Evolutionary conservation across 2,113 vertebrate genomes (phyloP).

Genomic region (Chlamydotis undulata): DNA sequence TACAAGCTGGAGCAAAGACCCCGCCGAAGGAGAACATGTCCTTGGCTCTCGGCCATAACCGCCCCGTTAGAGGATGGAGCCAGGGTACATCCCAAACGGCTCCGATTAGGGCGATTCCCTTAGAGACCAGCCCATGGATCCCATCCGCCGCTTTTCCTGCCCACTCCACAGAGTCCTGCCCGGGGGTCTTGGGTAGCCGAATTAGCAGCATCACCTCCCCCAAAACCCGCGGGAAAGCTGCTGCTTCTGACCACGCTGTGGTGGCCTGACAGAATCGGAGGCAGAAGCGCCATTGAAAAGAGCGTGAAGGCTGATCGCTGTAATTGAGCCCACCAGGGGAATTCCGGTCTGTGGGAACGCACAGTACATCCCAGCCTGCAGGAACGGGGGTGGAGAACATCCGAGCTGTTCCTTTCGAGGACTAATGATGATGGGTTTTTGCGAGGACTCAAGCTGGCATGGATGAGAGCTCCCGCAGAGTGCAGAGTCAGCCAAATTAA

Average conservation of each 20-base stretch:
- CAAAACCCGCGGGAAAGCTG: not conserved
- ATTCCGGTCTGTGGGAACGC: not conserved
- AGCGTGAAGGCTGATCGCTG: slow-evolving; percentile 35
- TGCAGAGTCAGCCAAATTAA: slow-evolving; percentile 44
- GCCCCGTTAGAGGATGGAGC: rapidly evolving
- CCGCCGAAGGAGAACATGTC: rapidly evolving
- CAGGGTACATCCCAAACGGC: not conserved
- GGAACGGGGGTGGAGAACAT: slow-evolving; percentile 28
- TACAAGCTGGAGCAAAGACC: not conserved
- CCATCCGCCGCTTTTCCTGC: rapidly evolving
- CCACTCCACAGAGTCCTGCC: not conserved
- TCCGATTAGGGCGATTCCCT: not conserved
- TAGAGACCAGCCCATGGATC: not conserved
- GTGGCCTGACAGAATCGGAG: rapidly evolving
- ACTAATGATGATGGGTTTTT: slow-evolving; percentile 63
- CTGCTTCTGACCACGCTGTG: not conserved
- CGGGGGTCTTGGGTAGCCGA: not conserved
- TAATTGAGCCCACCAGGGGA: slow-evolving; percentile 57
- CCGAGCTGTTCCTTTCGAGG: slow-evolving; percentile 29
- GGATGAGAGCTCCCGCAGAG: slow-evolving; percentile 58
- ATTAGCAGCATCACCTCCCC: rapidly evolving
- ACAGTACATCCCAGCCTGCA: slow-evolving; percentile 45
- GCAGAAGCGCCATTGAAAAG: not conserved
- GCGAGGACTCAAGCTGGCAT: slow-evolving; percentile 48
- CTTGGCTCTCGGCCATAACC: rapidly evolving